Base-by-base conservation (phyloP, 1,140 invertebrate species). In the Drosophila tristis region DNA sequence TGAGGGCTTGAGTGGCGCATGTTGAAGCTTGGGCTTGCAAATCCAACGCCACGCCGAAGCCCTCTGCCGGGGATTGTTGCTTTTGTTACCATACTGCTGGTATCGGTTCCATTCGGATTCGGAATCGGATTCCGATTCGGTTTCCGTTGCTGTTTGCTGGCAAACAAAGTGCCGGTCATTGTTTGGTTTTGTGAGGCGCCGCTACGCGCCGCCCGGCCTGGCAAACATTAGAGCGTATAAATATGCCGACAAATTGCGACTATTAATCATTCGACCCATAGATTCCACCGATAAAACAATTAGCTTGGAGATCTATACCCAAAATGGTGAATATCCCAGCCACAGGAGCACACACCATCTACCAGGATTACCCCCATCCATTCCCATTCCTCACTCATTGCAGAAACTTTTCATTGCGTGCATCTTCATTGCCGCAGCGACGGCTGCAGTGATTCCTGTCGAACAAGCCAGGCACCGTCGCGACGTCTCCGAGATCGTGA, bases 371-470 rank as follows among this genome's bases (percentile, higher is more conserved):
- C 4, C 26, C 8, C 8, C 48, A 15, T 13, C 9, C 8, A 15
- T 31, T 16, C 26, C 11, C 11, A 39, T 25, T 45, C n/a, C 29
- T 2, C 49, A 5, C n/a, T 4, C n/a, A 20, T 72, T 78, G 6
- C 58, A 90, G 87, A 90, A 87, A 90, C 49, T 90, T 42, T 87
- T 90, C 20, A 73, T 90, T 67, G 87, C 71, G 66, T 90, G 82
- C 82, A 84, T 90, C 25, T 84, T 90, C 15, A 84, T 90, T 80
- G 87, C 82, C 82, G 79, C 82, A 64, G 78, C 82, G 87, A 90
- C 87, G 78, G 87, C 87, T 90, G 87, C 87, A 90, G 80, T 90
- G 84, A 80, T 90, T 90, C 87, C 87, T 68, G 78, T 90, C 86
- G 86, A 90, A 89, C 84, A 84, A 89, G 43, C 74, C 75, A 82